Evolutionary conservation across 1,140 invertebrate genomes (phyloP).

Genomic region (Drosophila aff.): DNA sequence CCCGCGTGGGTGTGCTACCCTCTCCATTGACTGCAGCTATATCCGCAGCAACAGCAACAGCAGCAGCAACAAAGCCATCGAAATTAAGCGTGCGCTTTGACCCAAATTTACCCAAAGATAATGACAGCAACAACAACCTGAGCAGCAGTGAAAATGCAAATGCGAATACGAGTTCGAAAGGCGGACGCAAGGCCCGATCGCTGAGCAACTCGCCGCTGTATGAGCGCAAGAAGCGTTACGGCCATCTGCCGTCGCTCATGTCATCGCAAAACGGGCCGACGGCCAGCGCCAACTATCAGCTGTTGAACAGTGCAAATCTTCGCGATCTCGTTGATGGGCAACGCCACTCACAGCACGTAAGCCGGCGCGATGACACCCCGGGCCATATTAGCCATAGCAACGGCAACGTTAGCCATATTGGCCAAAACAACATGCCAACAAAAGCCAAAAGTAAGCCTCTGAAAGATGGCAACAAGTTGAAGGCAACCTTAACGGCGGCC

Average conservation of each 20-base stretch:
- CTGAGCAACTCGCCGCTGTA: constrained; percentile 77
- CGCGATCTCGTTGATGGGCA: constrained; percentile 71
- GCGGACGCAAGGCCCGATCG: constrained; percentile 71
- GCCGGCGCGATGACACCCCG: constrained; percentile 70
- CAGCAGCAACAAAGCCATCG: constrained; percentile 39
- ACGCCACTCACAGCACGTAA: constrained; percentile 79
- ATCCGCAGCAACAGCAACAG: constrained; percentile 43
- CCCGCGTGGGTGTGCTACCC: constrained; percentile 70
- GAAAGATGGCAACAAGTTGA: constrained; percentile 71
- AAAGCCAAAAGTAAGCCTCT: constrained; percentile 48
- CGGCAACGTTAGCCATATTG: constrained; percentile 17
- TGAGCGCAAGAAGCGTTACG: constrained; percentile 72
- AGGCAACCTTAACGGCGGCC: constrained; percentile 70
- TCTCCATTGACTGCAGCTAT: constrained; percentile 27
- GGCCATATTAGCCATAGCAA: constrained; percentile 27
- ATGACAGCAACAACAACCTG: constrained; percentile 62
- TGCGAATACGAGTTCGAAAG: constrained; percentile 55
- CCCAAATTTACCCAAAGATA: constrained; percentile 74
- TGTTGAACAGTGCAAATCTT: constrained; percentile 70
- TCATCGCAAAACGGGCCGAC: constrained; percentile 57
- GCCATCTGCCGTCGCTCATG: constrained; percentile 72
- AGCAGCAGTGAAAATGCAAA: constrained; percentile 47
- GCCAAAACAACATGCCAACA: constrained; percentile 16
- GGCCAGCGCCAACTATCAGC: constrained; percentile 71
- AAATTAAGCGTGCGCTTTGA: constrained; percentile 76